phyloP scores from a whole-genome alignment of 2,113 vertebrate genomes.

The Quiscalus mexicanus region DNA sequence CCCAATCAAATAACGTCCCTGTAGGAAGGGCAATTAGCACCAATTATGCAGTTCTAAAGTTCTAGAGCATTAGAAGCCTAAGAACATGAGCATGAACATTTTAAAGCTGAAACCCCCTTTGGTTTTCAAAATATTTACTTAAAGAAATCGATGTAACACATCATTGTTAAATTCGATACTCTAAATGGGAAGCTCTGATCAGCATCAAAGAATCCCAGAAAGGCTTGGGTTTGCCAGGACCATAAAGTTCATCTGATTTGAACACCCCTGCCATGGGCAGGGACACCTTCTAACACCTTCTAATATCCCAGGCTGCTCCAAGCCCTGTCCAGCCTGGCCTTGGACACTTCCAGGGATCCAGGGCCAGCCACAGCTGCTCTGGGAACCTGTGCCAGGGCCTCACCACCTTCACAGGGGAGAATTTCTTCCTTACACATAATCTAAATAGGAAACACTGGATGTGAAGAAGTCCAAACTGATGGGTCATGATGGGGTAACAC shows the following conservation, averaged over 20 bases:
- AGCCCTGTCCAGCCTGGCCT: fast-evolving
- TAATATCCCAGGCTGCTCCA: fast-evolving
- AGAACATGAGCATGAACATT: not conserved
- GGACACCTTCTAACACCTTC: not conserved
- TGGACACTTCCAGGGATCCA: not conserved
- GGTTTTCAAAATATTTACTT: not conserved
- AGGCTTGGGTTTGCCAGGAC: not conserved
- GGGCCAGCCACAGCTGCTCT: not conserved
- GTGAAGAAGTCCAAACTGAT: not conserved
- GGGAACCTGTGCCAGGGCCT: not conserved
- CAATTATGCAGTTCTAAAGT: fast-evolving
- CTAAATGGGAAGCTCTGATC: not conserved
- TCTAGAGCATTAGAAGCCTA: not conserved
- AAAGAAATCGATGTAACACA: not conserved
- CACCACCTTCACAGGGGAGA: fast-evolving
- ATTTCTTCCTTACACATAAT: not conserved
- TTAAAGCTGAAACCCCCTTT: not conserved
- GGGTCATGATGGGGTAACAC: not conserved
- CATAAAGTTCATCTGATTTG: fast-evolving
- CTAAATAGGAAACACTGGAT: not conserved
- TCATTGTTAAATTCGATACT: fast-evolving
- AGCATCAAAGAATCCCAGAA: not conserved
- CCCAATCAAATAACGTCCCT: fast-evolving
- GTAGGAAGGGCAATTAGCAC: not conserved
- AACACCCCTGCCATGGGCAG: not conserved